phyloP scores from a whole-genome alignment of 2,113 vertebrate species.

The Silurus meridionalis region DNA sequence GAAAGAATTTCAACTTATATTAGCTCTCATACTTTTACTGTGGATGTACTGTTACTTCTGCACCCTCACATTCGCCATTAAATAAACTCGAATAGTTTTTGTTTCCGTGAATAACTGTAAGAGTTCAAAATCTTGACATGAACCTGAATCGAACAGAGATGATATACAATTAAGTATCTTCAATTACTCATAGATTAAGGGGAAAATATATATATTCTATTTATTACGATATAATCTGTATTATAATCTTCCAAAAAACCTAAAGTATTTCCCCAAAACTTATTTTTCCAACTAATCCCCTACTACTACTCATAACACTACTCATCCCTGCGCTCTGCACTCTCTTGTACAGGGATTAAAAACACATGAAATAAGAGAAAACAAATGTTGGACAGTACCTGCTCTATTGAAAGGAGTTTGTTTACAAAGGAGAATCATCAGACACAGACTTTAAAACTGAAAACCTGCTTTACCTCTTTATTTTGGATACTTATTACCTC shows the following conservation, averaged over 20 bases:
- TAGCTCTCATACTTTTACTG: not conserved
- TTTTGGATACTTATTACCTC: not conserved
- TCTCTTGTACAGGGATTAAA: conserved; percentile 45
- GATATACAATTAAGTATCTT: not conserved
- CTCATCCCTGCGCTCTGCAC: not conserved
- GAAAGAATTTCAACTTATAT: not conserved
- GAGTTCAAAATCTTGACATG: not conserved
- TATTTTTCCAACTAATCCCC: not conserved
- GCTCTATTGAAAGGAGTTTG: not conserved
- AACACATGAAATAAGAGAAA: conserved; percentile 43
- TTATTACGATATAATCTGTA: not conserved
- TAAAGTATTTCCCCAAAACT: not conserved
- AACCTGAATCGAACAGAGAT: not conserved
- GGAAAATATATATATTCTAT: conserved; percentile 18
- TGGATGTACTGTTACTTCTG: not conserved
- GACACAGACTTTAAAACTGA: not conserved
- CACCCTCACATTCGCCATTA: not conserved
- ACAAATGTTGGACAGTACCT: not conserved
- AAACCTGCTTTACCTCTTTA: not conserved
- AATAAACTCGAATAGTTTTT: not conserved
- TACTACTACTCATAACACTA: not conserved
- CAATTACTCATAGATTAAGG: conserved; percentile 4
- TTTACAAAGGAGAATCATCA: conserved; percentile 4
- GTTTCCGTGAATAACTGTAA: not conserved
- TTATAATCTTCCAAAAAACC: conserved; percentile 30